Percentiles rank a stretch among this genome's conserved stretches.
Conservation (phyloP, 2,888 invertebrate genomes). For the Schrankia costaestrigalis region DNA sequence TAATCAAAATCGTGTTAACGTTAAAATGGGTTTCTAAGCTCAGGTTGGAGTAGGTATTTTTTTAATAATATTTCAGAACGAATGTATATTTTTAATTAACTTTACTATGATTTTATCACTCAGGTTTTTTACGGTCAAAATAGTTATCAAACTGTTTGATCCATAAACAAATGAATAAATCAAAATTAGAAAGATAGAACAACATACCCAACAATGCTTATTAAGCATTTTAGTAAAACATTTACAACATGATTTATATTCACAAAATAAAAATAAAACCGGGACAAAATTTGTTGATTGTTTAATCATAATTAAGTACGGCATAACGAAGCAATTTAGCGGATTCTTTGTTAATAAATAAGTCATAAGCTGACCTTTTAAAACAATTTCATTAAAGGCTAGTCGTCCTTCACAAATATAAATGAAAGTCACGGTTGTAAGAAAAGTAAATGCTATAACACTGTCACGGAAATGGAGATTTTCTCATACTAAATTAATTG, state of each 20-base stretch:
- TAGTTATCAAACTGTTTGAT: too few species aligned
- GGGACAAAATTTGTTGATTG: conserved; percentile 12
- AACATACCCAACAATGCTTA: too few species aligned
- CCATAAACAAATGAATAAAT: too few species aligned
- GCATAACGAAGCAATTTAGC: conserved; percentile 23
- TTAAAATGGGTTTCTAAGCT: too few species aligned
- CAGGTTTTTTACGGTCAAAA: too few species aligned
- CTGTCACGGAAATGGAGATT: conserved; percentile 70
- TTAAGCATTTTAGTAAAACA: too few species aligned
- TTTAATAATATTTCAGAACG: too few species aligned
- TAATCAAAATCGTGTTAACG: too few species aligned
- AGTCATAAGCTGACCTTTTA: conserved; percentile 35
- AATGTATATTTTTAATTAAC: too few species aligned
- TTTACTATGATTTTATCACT: too few species aligned
- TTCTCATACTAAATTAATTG: conserved; percentile 73
- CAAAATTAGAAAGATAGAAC: too few species aligned
- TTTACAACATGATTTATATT: background rate
- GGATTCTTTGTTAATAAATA: conserved; percentile 32
- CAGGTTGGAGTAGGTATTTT: too few species aligned
- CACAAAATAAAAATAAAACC: background rate
- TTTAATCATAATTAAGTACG: conserved; percentile 20
- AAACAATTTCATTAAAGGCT: conserved; percentile 40
- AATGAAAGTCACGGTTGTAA: conserved; percentile 49
- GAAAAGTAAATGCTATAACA: conserved; percentile 63
- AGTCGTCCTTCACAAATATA: conserved; percentile 43